A percentile compares a stretch with the other conserved stretches of the same genome.
phyloP scores from a whole-genome alignment of 2,113 vertebrate genomes.

The Ictidomys tridecemlineatus region DNA sequence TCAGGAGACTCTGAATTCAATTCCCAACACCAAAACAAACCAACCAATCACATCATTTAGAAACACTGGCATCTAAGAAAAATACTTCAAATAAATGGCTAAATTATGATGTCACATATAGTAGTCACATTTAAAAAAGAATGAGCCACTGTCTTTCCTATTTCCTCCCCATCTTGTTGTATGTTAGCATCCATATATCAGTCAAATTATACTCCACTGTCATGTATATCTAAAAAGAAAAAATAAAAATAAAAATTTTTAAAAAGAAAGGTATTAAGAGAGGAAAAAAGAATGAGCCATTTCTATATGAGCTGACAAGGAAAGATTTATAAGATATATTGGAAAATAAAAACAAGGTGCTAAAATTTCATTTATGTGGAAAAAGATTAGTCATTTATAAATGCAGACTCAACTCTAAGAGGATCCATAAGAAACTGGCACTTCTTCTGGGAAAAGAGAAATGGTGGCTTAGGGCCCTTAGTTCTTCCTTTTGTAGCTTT shows the following conservation, averaged over 20 bases:
- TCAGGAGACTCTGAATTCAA: background rate
- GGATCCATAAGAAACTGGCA: background rate
- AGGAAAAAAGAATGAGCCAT: background rate
- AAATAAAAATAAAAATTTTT: no score
- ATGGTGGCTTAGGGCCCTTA: background rate
- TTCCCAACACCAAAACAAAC: background rate
- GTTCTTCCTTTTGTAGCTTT: conserved; percentile 26
- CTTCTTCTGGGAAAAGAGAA: background rate
- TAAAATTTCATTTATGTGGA: conserved; percentile 3
- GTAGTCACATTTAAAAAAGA: background rate
- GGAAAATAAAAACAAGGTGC: conserved; percentile 3
- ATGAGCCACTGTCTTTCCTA: background rate
- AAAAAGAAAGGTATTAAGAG: no score
- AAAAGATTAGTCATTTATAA: conserved; percentile 24
- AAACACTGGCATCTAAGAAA: background rate
- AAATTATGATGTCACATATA: background rate
- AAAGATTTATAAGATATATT: conserved; percentile 22
- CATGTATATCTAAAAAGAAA: no score
- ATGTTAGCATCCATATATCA: no score
- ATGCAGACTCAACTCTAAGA: conserved; percentile 30
- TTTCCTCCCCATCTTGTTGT: no score
- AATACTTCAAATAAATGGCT: background rate
- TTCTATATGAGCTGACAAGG: background rate
- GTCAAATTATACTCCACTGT: no score
- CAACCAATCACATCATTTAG: background rate